These are phyloP conservation scores for Argyra leucocephala DNA, from an alignment of 2,888 invertebrate genomes.

Conservation along the genomic window DNA sequence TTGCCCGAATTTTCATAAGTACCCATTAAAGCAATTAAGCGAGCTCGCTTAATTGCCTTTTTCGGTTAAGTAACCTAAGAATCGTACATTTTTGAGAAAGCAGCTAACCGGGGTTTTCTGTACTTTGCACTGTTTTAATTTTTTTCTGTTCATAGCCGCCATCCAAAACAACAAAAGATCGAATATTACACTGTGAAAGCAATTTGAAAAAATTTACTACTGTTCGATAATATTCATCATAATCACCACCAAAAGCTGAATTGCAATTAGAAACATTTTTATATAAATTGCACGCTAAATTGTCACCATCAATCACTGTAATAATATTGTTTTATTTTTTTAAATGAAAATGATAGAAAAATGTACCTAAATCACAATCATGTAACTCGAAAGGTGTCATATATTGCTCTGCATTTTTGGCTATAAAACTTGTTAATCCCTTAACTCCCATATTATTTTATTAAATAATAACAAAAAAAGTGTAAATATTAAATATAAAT, in stretches of 20 bases:
- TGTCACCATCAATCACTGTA: slow-evolving; percentile 73
- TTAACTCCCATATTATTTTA: slow-evolving; percentile 74
- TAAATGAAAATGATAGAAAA: background rate
- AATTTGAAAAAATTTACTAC: slow-evolving; percentile 60
- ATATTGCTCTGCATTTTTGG: slow-evolving; percentile 54
- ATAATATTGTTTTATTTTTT: slow-evolving; percentile 48
- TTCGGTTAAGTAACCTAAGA: too few relatives aligned
- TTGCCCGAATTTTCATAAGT: too few relatives aligned
- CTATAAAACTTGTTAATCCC: slow-evolving; percentile 74
- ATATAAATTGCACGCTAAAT: slow-evolving; percentile 63
- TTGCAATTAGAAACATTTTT: slow-evolving; percentile 50
- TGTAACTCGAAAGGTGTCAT: slow-evolving; percentile 56
- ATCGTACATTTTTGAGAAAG: too few relatives aligned
- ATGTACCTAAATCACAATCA: slow-evolving; percentile 42
- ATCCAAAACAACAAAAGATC: slow-evolving; percentile 67
- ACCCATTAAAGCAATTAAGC: too few relatives aligned
- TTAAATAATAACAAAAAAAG: too few relatives aligned
- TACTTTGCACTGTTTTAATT: slow-evolving; percentile 52
- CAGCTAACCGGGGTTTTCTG: too few relatives aligned
- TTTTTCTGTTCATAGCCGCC: slow-evolving; percentile 68
- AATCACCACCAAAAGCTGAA: slow-evolving; percentile 77
- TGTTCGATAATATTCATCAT: slow-evolving; percentile 61
- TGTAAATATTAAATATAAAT: too few relatives aligned
- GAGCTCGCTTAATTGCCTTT: too few relatives aligned
- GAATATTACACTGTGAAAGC: slow-evolving; percentile 60